Conservation (phyloP, 1,140 invertebrate genomes). For the Danaus plexippus region DNA sequence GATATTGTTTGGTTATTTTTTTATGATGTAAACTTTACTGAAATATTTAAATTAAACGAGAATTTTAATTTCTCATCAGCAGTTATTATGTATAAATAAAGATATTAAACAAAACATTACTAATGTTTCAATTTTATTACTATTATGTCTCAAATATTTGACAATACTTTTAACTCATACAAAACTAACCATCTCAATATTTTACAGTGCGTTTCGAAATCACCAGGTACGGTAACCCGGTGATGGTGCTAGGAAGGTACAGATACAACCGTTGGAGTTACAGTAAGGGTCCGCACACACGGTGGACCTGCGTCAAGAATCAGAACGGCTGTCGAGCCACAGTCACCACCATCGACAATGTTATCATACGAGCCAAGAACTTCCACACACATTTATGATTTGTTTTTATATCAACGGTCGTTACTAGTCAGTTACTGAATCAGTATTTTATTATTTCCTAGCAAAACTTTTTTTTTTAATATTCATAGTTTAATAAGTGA, state of each 20-base stretch:
- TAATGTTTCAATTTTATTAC: too few species aligned
- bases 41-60: too few species aligned
- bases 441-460: too few species aligned
- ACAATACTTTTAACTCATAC: neutral
- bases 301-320: slow-evolving; percentile 60
- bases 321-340: slow-evolving; percentile 52
- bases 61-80: too few species aligned
- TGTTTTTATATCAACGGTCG: neutral
- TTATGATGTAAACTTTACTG: too few species aligned
- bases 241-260: slow-evolving; percentile 44
- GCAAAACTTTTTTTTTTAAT: too few species aligned
- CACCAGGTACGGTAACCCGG: slow-evolving; percentile 53
- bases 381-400: slow-evolving; percentile 44
- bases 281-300: slow-evolving; percentile 38
- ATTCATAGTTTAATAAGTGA: too few species aligned
- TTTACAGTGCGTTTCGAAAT: slow-evolving; percentile 38
- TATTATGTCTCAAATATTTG: too few species aligned
- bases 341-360: slow-evolving; percentile 44
- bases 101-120: too few species aligned
- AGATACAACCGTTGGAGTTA: slow-evolving; percentile 56
- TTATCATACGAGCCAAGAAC: slow-evolving; percentile 46
- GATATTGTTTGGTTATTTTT: too few species aligned
- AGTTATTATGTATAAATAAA: too few species aligned
- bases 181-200: slow-evolving; percentile 10
- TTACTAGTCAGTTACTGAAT: too few species aligned